Evolutionary conservation across 2,797 vertebrate species (phyloP), one percentile per base, ranked within the genome.

Genomic region (Menidia menidia): DNA sequence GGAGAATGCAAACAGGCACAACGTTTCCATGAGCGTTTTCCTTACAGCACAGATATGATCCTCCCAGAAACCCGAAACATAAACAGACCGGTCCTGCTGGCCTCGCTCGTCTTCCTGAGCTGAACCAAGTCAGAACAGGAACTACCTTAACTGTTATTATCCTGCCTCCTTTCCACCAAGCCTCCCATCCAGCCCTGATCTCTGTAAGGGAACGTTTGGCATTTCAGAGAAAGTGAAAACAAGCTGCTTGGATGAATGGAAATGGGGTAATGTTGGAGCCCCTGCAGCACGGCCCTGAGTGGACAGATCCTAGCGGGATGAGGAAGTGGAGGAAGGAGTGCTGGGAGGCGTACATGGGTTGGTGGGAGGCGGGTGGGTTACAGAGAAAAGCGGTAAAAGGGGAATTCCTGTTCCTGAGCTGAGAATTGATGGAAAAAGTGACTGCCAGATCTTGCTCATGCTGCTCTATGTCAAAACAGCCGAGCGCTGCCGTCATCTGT

Each of bases 391-490:
- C 52, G 51, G 73, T 66, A 83, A 85, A 87, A 70, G 81, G 89
- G 92, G 85, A 91, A 92, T 93, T 93, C 87, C 88, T 91, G 85
- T 88, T 85, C 77, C 86, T 77, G 78, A 78, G 75, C 75, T 65
- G 73, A 77, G 75, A 88, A 84, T 73, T 71, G 78, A 76, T 90
- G 85, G 89, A 92, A 93, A 93, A 89, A 88, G 75, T 89, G 86
- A 93, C 73, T 83, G 54, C 64, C 52, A 31, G 71, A 75, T 82
- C 68, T 75, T 15, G 57, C 77, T 87, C 81, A 71, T 64, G 84
- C 77, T 19, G 80, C 76, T 85, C 85, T 15, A 64, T 90, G 85
- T 91, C 85, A 88, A 90, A 88, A 87, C 89, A 89, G 84, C 81
- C 69, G 18, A 82, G 76, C 33, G 51, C 85, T 83, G 88, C 86